A percentile compares a stretch with the other conserved stretches of the same genome.
Evolutionary conservation across 2,113 vertebrate species (phyloP).

Genomic region (Platysteira castanea): DNA sequence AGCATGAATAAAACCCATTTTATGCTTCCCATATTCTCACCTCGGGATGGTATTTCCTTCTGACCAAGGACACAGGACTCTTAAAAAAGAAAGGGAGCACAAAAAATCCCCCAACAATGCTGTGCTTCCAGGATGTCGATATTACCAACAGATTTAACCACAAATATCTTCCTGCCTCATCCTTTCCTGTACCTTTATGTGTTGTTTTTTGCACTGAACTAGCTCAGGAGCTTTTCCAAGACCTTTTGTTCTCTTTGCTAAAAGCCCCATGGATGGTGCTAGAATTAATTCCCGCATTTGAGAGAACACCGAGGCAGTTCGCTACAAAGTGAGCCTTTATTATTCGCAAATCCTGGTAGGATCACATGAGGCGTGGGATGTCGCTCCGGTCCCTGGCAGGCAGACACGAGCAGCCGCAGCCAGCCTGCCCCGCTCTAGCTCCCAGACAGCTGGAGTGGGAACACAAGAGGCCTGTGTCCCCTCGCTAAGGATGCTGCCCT

Average conservation of each 20-base stretch:
- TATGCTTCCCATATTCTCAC: background rate
- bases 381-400: background rate
- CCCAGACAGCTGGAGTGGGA: background rate
- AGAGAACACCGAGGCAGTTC: background rate
- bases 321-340: background rate
- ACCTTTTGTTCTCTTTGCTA: background rate
- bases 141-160: background rate
- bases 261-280: fast-evolving
- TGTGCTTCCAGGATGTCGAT: background rate
- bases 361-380: background rate
- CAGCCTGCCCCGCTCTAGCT: background rate
- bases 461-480: background rate
- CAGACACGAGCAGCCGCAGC: background rate
- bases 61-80: background rate
- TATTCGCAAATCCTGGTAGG: background rate
- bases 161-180: background rate
- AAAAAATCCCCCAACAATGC: background rate
- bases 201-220: background rate
- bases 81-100: background rate
- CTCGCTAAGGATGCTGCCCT: fast-evolving
- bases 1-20: background rate
- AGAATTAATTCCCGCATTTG: background rate
- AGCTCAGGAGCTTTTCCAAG: background rate
- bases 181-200: background rate
- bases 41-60: background rate